Base-by-base conservation (phyloP, 2,888 invertebrate species). In the Nomada hirtipes region DNA sequence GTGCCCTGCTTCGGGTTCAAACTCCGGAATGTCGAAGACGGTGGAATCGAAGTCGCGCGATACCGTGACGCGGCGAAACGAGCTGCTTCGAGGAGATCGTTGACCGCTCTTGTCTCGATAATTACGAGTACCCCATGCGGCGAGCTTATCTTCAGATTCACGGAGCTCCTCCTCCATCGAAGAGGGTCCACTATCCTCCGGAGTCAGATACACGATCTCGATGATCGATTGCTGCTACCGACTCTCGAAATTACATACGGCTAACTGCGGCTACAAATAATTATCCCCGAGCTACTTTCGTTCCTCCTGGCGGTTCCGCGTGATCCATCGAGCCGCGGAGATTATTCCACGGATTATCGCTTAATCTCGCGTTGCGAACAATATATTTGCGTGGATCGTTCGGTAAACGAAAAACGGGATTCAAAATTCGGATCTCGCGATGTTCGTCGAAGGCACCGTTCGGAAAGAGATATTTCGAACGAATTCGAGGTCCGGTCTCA, bases 211-310 rank as follows among this genome's bases (percentile, higher is more conserved):
- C 89, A 87, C 86, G 86, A 90, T 90, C 89, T 71, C 85, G 87
- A 87, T 90, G 89, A 91, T 91, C 85, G 91, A 90, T 90, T 86
- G 89, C 86, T 80, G 89, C 90, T 91, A 91, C 90, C 86, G 90
- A 86, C 85, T 88, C 81, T 86, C 85, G 88, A 91, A 90, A 88
- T 87, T 90, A 90, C 89, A 88, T 86, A 88, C 86, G 84, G 83
- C 87, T 83, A 84, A 89, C 86, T 84, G 75, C 79, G 87, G 86
- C 87, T 80, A 83, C 87, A 82, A 86, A 87, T 88, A 89, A 88
- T 88, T 88, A 88, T 80, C 84, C 76, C 47, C 79, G 75, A 68
- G 85, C 87, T 85, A 85, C 87, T 85, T 81, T 79, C 82, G 77
- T 76, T 70, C 86, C 85, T 78, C 71, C 85, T 80, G 87, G 83